These are phyloP conservation scores for Engystomops pustulosus DNA, from an alignment of 2,113 vertebrate genomes.

Conservation along the genomic window DNA sequence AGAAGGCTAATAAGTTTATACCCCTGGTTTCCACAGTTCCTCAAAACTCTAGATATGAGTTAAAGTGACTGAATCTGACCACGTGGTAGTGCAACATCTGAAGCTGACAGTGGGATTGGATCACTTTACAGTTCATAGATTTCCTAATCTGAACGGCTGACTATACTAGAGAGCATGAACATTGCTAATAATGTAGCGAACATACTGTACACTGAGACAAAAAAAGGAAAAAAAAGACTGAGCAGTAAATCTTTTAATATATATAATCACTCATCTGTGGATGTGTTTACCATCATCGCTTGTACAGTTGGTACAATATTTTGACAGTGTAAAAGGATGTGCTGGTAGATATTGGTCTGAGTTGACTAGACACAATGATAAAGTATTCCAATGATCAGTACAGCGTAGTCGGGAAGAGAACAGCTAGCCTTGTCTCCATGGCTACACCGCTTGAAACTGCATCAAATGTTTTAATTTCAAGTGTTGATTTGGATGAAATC, in stretches of 20 bases:
- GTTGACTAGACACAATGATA: constrained; percentile 3
- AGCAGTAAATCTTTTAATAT: not conserved
- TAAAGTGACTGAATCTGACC: no score
- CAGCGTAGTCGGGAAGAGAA: constrained; percentile 34
- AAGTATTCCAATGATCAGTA: not conserved
- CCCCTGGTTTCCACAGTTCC: no score
- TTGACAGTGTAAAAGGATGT: not conserved
- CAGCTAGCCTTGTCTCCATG: constrained; percentile 63
- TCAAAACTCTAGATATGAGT: not conserved
- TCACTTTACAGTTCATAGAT: not conserved
- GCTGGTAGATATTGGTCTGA: not conserved
- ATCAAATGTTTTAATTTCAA: constrained; percentile 72
- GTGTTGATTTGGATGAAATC: constrained; percentile 71
- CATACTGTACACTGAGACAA: not conserved
- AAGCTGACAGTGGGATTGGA: not conserved
- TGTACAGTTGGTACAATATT: not conserved
- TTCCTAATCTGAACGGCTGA: not conserved
- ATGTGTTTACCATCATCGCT: not conserved
- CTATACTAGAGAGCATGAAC: not conserved
- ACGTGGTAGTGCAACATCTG: not conserved
- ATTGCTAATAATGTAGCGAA: not conserved
- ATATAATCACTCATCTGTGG: not conserved
- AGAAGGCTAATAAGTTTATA: no score
- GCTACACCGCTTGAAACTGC: constrained; percentile 64
- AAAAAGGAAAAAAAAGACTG: not conserved